Evolutionary conservation across 2,888 invertebrate genomes (phyloP).

Genomic region (Lapara coniferarum): DNA sequence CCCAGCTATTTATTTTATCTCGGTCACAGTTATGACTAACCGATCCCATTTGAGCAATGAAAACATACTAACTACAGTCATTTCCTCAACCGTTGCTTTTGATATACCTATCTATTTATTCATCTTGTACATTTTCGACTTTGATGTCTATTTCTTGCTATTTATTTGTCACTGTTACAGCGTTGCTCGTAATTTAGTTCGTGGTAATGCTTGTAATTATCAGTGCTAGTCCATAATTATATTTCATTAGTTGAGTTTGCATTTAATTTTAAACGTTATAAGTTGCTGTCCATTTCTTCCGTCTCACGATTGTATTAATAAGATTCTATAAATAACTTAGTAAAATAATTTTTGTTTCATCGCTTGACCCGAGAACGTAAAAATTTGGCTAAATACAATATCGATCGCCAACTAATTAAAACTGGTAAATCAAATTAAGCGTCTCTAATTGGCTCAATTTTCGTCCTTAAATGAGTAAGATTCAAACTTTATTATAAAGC

Average conservation of each 20-base stretch:
- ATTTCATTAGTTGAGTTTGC: constrained; percentile 8
- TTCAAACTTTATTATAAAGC: not conserved
- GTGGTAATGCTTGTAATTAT: constrained; percentile 11
- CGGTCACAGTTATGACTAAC: constrained; percentile 30
- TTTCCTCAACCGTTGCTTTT: constrained; percentile 32
- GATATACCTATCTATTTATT: constrained; percentile 26
- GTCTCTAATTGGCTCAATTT: not conserved
- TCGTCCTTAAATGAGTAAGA: not conserved
- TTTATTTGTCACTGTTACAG: constrained; percentile 28
- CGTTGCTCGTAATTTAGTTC: constrained; percentile 14
- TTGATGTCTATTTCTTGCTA: constrained; percentile 28
- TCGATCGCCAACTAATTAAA: not conserved
- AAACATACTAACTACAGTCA: constrained; percentile 29
- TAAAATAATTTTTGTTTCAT: not conserved
- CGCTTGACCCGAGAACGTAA: not conserved
- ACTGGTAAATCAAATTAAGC: not conserved
- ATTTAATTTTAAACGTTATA: not conserved
- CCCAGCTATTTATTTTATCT: constrained; percentile 28
- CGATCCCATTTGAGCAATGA: constrained; percentile 32
- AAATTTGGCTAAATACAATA: not conserved
- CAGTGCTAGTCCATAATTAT: constrained; percentile 13
- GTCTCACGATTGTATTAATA: not conserved
- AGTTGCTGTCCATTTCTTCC: not conserved
- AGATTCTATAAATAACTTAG: not conserved
- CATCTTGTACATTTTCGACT: constrained; percentile 21